phyloP scores from a whole-genome alignment of 2,888 invertebrate species.

The Laothoe populi region DNA sequence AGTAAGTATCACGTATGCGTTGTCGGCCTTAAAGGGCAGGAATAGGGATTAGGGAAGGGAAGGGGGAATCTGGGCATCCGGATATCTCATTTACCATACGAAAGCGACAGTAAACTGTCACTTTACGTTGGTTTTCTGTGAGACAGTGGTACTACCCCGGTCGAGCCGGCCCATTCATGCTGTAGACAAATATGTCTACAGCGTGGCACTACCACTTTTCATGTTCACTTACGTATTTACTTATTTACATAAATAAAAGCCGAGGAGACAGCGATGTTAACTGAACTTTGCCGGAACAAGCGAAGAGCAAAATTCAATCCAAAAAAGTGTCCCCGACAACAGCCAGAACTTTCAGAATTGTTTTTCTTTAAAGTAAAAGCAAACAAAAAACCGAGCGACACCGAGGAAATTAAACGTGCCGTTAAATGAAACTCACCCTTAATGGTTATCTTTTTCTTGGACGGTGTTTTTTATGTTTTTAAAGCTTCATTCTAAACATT shows the following conservation, averaged over 20 bases:
- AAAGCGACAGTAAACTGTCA: too few species aligned
- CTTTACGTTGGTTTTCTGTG: too few species aligned
- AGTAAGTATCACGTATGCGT: too few species aligned
- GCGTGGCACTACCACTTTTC: too few species aligned
- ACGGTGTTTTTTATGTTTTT: conserved; percentile 28
- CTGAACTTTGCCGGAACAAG: conserved; percentile 32
- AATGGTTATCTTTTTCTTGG: conserved; percentile 42
- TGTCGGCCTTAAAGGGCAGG: too few species aligned
- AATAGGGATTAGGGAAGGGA: too few species aligned
- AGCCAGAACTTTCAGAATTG: conserved; percentile 55
- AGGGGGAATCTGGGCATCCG: too few species aligned
- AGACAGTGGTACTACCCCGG: too few species aligned
- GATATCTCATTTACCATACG: too few species aligned
- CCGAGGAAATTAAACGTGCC: conserved; percentile 60
- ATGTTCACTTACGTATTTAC: not conserved
- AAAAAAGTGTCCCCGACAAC: conserved; percentile 37
- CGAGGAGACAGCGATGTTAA: not conserved
- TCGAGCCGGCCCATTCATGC: too few species aligned
- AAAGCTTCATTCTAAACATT: conserved; percentile 8
- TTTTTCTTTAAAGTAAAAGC: conserved; percentile 65
- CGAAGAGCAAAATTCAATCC: conserved; percentile 56
- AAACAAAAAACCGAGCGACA: conserved; percentile 51
- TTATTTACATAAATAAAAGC: not conserved
- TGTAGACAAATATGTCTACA: too few species aligned
- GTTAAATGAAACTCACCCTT: conserved; percentile 54